Conservation (phyloP, 2,888 invertebrate genomes). For the Agrochola lota region DNA sequence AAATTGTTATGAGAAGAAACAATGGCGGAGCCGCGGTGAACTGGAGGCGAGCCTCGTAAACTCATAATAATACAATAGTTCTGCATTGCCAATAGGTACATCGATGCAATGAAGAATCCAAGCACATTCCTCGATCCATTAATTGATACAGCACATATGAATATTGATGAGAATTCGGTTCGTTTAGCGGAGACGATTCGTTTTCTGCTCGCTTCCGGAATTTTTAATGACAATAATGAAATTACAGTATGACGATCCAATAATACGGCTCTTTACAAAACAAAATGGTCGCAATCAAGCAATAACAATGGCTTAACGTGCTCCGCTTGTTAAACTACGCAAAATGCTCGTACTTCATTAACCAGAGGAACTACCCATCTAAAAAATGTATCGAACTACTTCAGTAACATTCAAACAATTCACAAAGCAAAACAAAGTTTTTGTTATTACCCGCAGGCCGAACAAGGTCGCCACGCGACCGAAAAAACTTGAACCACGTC, state of each 20-base stretch:
- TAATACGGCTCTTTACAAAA: constrained; percentile 38
- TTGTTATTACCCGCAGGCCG: constrained; percentile 72
- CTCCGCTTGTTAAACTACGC: constrained; percentile 17
- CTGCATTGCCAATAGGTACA: constrained; percentile 28
- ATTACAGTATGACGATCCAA: constrained; percentile 50
- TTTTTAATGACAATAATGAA: constrained; percentile 55
- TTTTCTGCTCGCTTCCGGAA: constrained; percentile 56
- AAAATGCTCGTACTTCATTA: constrained; percentile 46
- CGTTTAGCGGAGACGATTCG: constrained; percentile 60
- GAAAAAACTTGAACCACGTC: constrained; percentile 54
- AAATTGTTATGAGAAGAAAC: constrained; percentile 24
- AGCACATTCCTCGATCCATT: constrained; percentile 66
- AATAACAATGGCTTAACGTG: constrained; percentile 23
- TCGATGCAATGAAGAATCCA: constrained; percentile 54
- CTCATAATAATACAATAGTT: constrained; percentile 36
- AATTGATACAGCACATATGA: constrained; percentile 71
- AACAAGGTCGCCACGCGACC: constrained; percentile 73
- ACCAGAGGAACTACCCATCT: constrained; percentile 55
- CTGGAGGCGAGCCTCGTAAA: constrained; percentile 17
- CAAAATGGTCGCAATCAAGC: constrained; percentile 45
- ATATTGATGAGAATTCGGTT: constrained; percentile 70
- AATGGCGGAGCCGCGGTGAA: constrained; percentile 9
- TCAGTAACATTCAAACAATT: constrained; percentile 70
- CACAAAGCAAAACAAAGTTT: constrained; percentile 77
- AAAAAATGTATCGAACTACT: constrained; percentile 63